These are phyloP conservation scores for Platyrinchus mystaceus DNA, from an alignment of 2,797 vertebrate species.

Conservation along the genomic window DNA sequence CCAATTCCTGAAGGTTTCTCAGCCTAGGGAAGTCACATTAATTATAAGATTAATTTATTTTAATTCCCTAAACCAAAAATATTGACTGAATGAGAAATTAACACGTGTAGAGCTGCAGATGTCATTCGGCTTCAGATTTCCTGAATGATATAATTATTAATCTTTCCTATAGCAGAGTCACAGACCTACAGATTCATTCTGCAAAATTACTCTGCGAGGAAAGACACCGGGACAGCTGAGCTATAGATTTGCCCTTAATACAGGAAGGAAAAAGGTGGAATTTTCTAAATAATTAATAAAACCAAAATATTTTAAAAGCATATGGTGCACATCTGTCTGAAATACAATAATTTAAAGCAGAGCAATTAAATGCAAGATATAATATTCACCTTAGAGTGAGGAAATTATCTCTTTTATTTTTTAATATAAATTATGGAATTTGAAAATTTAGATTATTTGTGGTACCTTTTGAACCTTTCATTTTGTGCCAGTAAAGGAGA, in stretches of 20 bases:
- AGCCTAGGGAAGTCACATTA: slow-evolving; percentile 58
- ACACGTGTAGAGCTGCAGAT: slow-evolving; percentile 75
- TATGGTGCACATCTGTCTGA: slow-evolving; percentile 76
- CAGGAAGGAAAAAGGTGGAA: slow-evolving; percentile 62
- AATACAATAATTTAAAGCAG: slow-evolving; percentile 73
- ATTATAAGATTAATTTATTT: slow-evolving; percentile 77
- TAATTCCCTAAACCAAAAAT: slow-evolving; percentile 76
- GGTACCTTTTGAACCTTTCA: slow-evolving; percentile 9
- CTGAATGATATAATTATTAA: slow-evolving; percentile 77
- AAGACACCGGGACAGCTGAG: slow-evolving; percentile 64
- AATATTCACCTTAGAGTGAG: slow-evolving; percentile 66
- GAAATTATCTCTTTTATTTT: slow-evolving; percentile 37
- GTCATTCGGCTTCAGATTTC: slow-evolving; percentile 76
- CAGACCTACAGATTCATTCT: slow-evolving; percentile 73
- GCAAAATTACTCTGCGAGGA: slow-evolving; percentile 68
- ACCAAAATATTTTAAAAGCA: slow-evolving; percentile 73
- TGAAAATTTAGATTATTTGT: neutral
- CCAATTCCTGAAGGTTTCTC: slow-evolving; percentile 57
- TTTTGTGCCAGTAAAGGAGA: slow-evolving; percentile 25
- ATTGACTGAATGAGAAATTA: slow-evolving; percentile 79
- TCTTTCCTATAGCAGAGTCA: slow-evolving; percentile 70
- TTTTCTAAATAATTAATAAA: slow-evolving; percentile 75
- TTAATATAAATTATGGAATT: slow-evolving; percentile 45
- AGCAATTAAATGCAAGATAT: slow-evolving; percentile 69
- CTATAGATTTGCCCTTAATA: slow-evolving; percentile 60